Conservation (phyloP, 2,888 invertebrate species). For the Tetanocera ferruginea region DNA sequence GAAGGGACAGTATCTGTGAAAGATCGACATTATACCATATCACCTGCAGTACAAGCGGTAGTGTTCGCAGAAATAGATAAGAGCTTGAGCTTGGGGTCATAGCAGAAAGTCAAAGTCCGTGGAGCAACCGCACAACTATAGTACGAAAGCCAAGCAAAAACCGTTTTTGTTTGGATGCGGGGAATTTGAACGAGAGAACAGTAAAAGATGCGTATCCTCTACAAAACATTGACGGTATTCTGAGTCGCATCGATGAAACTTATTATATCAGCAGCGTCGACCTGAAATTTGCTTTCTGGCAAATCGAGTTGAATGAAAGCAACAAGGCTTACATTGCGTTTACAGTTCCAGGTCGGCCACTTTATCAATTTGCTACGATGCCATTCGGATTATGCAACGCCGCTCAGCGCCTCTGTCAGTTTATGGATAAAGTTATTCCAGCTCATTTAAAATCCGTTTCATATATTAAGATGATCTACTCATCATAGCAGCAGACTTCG, state of each 20-base stretch:
- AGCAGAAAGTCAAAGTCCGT: not conserved
- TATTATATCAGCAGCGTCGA: conserved; percentile 29
- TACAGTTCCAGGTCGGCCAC: conserved; percentile 28
- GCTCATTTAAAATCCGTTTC: conserved; percentile 28
- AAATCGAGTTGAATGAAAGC: conserved; percentile 42
- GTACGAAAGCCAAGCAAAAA: not conserved
- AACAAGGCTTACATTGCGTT: conserved; percentile 31
- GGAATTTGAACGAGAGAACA: too few species aligned
- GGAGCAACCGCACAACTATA: too few species aligned
- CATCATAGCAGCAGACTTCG: conserved; percentile 41
- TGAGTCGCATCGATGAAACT: too few species aligned
- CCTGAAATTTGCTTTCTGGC: conserved; percentile 40
- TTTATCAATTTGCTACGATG: conserved; percentile 41
- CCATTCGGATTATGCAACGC: too few species aligned
- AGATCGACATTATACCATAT: conserved; percentile 18
- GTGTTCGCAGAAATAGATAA: not conserved
- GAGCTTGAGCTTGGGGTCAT: not conserved
- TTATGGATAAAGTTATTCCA: conserved; percentile 44
- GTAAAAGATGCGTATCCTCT: too few species aligned
- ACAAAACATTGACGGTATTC: too few species aligned
- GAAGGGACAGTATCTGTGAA: too few species aligned
- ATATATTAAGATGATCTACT: conserved; percentile 39
- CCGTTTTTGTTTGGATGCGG: too few species aligned
- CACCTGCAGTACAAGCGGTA: conserved; percentile 16
- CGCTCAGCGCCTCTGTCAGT: conserved; percentile 46